Conservation (phyloP, 2,797 vertebrate genomes). For the Pempheris klunzingeri region DNA sequence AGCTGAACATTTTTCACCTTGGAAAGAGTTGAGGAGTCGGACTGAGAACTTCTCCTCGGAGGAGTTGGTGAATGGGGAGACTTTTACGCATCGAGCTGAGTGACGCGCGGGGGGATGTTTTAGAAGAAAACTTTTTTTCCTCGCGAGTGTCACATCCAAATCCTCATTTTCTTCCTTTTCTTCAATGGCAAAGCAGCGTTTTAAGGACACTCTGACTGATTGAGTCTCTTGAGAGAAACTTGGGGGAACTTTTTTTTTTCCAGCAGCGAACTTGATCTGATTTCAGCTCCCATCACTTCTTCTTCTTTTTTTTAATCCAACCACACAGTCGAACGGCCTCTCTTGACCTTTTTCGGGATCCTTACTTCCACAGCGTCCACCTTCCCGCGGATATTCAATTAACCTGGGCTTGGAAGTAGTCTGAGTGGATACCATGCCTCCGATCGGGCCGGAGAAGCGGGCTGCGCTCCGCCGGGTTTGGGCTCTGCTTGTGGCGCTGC, state of each 20-base stretch:
- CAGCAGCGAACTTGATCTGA: slow-evolving; percentile 43
- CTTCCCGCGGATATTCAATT: slow-evolving; percentile 46
- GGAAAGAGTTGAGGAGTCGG: slow-evolving; percentile 58
- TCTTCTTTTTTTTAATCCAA: not conserved
- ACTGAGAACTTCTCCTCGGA: slow-evolving; percentile 51
- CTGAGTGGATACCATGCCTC: slow-evolving; percentile 77
- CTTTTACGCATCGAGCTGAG: slow-evolving; percentile 70
- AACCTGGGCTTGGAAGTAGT: slow-evolving; percentile 48
- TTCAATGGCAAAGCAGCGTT: slow-evolving; percentile 62
- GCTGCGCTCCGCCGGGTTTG: slow-evolving; percentile 71
- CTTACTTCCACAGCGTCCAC: not conserved
- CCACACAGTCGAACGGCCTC: slow-evolving; percentile 10
- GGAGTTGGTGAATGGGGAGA: slow-evolving; percentile 67
- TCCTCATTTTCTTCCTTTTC: slow-evolving; percentile 12
- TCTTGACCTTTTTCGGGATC: slow-evolving; percentile 40
- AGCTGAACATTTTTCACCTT: slow-evolving; percentile 65
- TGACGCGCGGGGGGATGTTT: slow-evolving; percentile 54
- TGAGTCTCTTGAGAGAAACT: slow-evolving; percentile 58
- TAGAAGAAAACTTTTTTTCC: slow-evolving; percentile 18
- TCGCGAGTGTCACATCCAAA: slow-evolving; percentile 15
- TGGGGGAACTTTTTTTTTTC: slow-evolving; percentile 62
- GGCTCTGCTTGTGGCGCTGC: slow-evolving; percentile 71
- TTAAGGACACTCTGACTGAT: slow-evolving; percentile 47
- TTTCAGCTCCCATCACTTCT: slow-evolving; percentile 29
- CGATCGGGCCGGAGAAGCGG: slow-evolving; percentile 67